Base-by-base conservation (phyloP, 1,140 invertebrate species). In the Dolichoris vasculosae region DNA sequence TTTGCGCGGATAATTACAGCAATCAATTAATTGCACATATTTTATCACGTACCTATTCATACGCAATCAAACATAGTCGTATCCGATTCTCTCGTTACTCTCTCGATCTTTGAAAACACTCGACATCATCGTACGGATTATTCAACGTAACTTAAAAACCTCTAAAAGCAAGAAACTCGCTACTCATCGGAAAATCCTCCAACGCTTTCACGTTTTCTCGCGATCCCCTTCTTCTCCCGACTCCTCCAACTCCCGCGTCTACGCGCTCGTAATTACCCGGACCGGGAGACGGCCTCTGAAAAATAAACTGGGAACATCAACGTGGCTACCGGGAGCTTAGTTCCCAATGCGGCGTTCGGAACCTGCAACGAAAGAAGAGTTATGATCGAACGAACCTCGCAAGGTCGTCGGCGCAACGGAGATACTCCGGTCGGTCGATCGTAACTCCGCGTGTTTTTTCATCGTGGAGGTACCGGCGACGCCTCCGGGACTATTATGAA, bases 401-500 rank as follows among this genome's bases (percentile, higher is more conserved):
- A 77, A 83, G 71, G 73, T 77, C 73, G 81, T 46, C 73, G 51
- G 20, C 7, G 9, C 55, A 26, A 26, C 55, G 2, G 23, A 26
- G 7, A 35, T 23, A 35, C 81, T 82, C 46, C 48, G 30, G n/a
- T n/a, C n/a, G n/a, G n/a, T n/a, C 30, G 76, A 30, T 77, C 76
- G 76, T 55, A 77, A 55, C 46, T 77, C 48, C 40, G 43, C 73
- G 73, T 32, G 30, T 35, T 77, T 77, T 83, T 64, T 76, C 13
- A 8, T 26, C 23, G 35, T n/a, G 81, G 20, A 64, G 55, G 51
- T 20, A 64, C 51, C 55, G 23, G 51, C 55, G 83, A 69, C 75
- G 83, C 83, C 75, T 79, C 55, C 71, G 76, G 75, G 59, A 84
- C 59, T 32, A 83, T 83, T 76, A 83, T 43, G 32, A 77, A 83